phyloP scores from a whole-genome alignment of 2,888 invertebrate genomes.

The Sturmia bella region DNA sequence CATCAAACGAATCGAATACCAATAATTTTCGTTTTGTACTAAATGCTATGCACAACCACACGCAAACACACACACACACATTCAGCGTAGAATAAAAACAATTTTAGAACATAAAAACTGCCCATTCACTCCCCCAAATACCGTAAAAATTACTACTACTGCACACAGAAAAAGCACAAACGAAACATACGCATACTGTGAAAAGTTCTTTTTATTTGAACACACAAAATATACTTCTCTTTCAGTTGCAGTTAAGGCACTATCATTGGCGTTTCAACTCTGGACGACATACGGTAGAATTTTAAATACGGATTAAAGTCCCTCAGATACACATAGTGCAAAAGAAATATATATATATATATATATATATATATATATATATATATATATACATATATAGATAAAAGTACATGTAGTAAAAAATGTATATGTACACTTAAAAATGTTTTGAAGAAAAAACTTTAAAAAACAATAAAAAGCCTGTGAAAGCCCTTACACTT shows the following conservation, averaged over 20 bases:
- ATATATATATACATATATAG: not conserved
- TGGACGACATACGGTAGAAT: conserved; percentile 76
- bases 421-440: conserved; percentile 5
- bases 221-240: conserved; percentile 74
- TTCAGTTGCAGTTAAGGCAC: conserved; percentile 76
- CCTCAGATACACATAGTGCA: conserved; percentile 71
- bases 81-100: conserved; percentile 32
- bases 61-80: conserved; percentile 41
- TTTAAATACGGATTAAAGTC: conserved; percentile 76
- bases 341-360: conserved; percentile 43
- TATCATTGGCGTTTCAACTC: conserved; percentile 82
- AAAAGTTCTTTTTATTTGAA: conserved; percentile 27
- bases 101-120: conserved; percentile 52
- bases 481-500: not conserved
- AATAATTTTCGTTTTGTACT: conserved; percentile 47
- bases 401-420: conserved; percentile 2
- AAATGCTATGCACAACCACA: conserved; percentile 39
- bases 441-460: not conserved
- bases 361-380: conserved; percentile 71
- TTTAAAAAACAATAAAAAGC: conserved; percentile 24
- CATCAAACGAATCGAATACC: conserved; percentile 46
- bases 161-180: conserved; percentile 22
- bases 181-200: conserved; percentile 19
- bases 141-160: conserved; percentile 17
- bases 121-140: conserved; percentile 55